Evolutionary conservation across 2,888 invertebrate species (phyloP).

Genomic region (Aleiodes alternator): DNA sequence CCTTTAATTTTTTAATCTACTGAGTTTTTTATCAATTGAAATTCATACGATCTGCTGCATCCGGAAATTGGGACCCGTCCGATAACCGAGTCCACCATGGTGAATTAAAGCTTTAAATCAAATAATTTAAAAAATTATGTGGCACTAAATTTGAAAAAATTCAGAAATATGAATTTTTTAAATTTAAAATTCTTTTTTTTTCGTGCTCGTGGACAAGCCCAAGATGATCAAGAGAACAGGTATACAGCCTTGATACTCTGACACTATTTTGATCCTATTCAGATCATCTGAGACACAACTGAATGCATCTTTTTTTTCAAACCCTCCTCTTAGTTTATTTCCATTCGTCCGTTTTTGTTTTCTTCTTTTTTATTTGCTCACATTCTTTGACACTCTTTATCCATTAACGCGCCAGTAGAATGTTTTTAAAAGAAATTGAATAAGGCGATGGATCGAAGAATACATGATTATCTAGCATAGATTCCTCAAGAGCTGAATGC

Average conservation of each 20-base stretch:
- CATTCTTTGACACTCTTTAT: slow-evolving; percentile 31
- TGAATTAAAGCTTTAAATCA: too few relatives aligned
- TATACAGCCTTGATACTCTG: slow-evolving; percentile 14
- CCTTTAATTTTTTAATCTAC: too few relatives aligned
- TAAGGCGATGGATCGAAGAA: slow-evolving; percentile 33
- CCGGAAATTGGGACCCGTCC: too few relatives aligned
- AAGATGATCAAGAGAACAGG: background rate
- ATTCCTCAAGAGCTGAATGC: slow-evolving; percentile 38
- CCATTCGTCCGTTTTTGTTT: background rate
- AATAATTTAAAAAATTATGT: too few relatives aligned
- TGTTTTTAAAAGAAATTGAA: slow-evolving; percentile 26
- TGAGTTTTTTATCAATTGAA: too few relatives aligned
- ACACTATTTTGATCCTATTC: background rate
- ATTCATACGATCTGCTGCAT: too few relatives aligned
- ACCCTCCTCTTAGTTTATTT: background rate
- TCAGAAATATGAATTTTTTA: background rate
- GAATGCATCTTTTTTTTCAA: background rate
- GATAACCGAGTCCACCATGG: too few relatives aligned
- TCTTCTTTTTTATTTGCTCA: slow-evolving; percentile 5
- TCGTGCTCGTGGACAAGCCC: too few relatives aligned
- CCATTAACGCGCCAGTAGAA: slow-evolving; percentile 41
- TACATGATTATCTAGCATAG: slow-evolving; percentile 41
- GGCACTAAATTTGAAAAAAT: background rate
- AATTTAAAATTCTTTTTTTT: too few relatives aligned
- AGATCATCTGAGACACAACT: slow-evolving; percentile 15